Evolutionary conservation across 1,140 invertebrate genomes (phyloP), one percentile per base, ranked within the genome.

Genomic region (Zaprionus inermis): DNA sequence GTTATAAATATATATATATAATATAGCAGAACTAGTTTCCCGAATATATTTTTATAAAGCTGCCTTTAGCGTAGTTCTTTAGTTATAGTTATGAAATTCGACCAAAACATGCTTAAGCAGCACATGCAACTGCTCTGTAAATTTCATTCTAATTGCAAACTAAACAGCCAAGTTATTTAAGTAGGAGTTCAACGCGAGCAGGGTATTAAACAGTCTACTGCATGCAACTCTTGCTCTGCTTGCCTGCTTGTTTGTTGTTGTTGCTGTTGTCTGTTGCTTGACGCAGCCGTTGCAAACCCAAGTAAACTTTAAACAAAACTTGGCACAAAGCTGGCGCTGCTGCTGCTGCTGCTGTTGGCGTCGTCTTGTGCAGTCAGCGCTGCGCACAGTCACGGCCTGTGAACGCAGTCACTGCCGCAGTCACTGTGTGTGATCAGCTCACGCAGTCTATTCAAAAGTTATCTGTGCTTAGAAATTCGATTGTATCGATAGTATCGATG

Each of bases 301-400:
- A 76, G 82, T 79, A 78, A 88, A 83, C 83, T 88, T 88, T 88
- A 88, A 88, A 83, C 83, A 88, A 86, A 86, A 83, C 79, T 82
- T 86, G 83, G 72, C 76, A 88, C 78, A 81, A 86, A 86, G 83
- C 83, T 81, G 73, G 67, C 52, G 63, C 41, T 75, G 36, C 34
- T 36, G 34, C 32, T 34, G 32, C 11, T 36, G 34, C 11, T 36
- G 34, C 34, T 36, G 12, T 4, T 14, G 36, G 36, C 36, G 36
- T 38, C 14, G 36, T 38, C n/a, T 7, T 9, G 38, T 41, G 38
- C 38, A 41, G 38, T 41, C 38, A 44, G 38, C 7, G 38, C 6
- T 16, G n/a, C 38, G 38, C 6, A 16, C n/a, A 44, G 38, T 44
- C 38, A 44, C 38, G 38, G 38, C 38, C 11, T 34, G 34, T 34